Evolutionary conservation across 1,140 invertebrate genomes (phyloP).

Genomic region (Manduca sexta): DNA sequence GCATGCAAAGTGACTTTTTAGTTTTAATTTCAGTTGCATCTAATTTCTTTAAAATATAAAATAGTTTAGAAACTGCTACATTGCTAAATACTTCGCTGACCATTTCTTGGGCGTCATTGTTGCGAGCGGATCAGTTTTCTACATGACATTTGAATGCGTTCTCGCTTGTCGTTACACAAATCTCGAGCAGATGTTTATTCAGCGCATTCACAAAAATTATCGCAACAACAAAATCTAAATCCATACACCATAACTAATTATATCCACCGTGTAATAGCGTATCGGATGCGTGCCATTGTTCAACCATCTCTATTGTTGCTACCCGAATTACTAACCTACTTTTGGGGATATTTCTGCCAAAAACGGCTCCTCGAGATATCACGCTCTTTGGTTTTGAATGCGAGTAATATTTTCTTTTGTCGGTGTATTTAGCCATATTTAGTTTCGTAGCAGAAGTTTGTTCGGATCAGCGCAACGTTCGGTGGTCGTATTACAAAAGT

Average conservation of each 20-base stretch:
- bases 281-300: constrained; percentile 51
- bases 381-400: constrained; percentile 64
- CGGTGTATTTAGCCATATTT: constrained; percentile 51
- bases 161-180: constrained; percentile 54
- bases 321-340: constrained; percentile 68
- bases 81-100: constrained; percentile 33
- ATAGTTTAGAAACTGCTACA: no score
- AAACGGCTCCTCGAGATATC: constrained; percentile 53
- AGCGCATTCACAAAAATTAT: constrained; percentile 64
- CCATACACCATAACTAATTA: constrained; percentile 71
- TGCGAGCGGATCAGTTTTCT: constrained; percentile 57
- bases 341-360: constrained; percentile 57
- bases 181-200: constrained; percentile 64
- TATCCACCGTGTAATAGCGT: constrained; percentile 67
- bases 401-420: constrained; percentile 63
- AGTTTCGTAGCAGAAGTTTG: constrained; percentile 27
- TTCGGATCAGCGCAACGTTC: constrained; percentile 5
- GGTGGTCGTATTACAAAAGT: constrained; percentile 49
- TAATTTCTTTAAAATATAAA: no score
- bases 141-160: constrained; percentile 63
- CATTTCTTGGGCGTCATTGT: constrained; percentile 59
- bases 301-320: constrained; percentile 39
- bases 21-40: no score
- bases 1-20: no score
- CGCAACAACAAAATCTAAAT: constrained; percentile 68